These are phyloP conservation scores for Pangasianodon hypophthalmus DNA, from an alignment of 2,113 vertebrate species.

Conservation along the genomic window DNA sequence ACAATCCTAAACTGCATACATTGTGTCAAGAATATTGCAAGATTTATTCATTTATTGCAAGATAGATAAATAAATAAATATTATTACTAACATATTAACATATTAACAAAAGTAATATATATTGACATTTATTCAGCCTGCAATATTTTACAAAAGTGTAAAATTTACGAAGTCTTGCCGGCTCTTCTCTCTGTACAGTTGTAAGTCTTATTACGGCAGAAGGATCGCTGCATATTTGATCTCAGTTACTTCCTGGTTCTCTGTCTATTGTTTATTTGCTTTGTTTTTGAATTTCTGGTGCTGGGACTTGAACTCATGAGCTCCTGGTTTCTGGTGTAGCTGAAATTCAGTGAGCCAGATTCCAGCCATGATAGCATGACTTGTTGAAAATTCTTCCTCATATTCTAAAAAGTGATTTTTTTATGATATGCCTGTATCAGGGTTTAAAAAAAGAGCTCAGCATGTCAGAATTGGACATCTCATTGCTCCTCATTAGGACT, in stretches of 20 bases:
- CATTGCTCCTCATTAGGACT: constrained; percentile 59
- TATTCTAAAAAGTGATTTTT: background rate
- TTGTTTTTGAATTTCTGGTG: background rate
- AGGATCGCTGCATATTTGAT: background rate
- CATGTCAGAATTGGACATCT: constrained; percentile 14
- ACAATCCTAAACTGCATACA: background rate
- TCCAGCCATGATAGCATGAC: background rate
- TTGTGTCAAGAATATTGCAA: no score
- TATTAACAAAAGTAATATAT: no score
- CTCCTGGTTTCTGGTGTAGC: background rate
- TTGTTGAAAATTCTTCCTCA: background rate
- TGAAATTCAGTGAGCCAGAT: background rate
- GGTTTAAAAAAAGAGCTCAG: constrained; percentile 3
- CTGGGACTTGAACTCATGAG: background rate
- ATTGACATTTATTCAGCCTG: background rate
- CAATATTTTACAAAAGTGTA: background rate
- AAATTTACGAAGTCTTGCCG: background rate
- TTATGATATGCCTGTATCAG: background rate
- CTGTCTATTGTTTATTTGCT: background rate
- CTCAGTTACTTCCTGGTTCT: background rate
- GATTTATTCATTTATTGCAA: no score
- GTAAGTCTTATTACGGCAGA: background rate
- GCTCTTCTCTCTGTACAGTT: background rate
- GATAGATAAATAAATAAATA: no score
- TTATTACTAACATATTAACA: no score